These are phyloP conservation scores for Morinoia aosen DNA, from an alignment of 2,888 invertebrate genomes.

Conservation along the genomic window DNA sequence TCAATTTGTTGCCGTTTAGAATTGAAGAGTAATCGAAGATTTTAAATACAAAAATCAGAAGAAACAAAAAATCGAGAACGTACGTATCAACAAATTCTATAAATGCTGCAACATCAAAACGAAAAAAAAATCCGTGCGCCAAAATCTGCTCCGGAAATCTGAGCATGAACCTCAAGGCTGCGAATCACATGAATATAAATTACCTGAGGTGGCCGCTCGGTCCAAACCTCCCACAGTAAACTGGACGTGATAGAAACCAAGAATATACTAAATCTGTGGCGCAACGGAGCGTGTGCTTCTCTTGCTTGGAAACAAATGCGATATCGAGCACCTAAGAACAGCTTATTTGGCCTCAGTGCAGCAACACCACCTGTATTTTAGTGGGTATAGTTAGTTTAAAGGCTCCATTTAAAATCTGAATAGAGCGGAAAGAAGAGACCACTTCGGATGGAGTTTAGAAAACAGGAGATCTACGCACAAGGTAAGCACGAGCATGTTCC, in stretches of 20 bases:
- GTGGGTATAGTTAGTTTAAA: background rate
- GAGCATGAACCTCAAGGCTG: background rate
- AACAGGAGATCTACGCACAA: no score
- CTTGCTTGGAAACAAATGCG: background rate
- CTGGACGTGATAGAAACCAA: background rate
- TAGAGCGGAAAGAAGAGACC: no score
- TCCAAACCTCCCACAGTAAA: background rate
- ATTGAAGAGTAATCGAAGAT: background rate
- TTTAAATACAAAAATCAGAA: background rate
- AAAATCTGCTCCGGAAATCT: background rate
- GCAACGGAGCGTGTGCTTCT: background rate
- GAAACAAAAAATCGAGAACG: background rate
- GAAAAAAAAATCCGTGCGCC: background rate
- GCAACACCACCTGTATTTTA: background rate
- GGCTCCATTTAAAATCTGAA: background rate
- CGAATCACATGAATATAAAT: conserved; percentile 12
- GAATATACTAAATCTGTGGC: background rate
- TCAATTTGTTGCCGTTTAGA: no score
- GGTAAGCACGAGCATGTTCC: no score
- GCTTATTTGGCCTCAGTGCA: background rate
- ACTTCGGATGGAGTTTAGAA: no score
- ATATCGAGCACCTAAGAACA: background rate
- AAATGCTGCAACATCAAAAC: background rate
- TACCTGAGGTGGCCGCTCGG: background rate
- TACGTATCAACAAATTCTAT: background rate